These are phyloP conservation scores for Oreonectes daqikongensis DNA, from an alignment of 2,797 vertebrate species.

Conservation along the genomic window DNA sequence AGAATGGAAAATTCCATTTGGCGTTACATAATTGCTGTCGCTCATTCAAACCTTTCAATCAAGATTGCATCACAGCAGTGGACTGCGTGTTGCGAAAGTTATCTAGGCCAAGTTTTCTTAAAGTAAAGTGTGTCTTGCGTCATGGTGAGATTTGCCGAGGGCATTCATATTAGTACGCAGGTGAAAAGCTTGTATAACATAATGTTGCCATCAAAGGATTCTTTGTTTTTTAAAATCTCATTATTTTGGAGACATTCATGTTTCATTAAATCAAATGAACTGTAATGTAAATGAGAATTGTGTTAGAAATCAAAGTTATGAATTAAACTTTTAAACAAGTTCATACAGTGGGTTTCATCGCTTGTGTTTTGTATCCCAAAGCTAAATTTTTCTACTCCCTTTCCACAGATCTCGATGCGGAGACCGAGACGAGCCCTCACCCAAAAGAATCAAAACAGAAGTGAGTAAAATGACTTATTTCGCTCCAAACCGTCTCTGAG, in stretches of 20 bases:
- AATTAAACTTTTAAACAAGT: no score
- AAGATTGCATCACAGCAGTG: constrained; percentile 38
- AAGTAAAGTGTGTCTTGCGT: constrained; percentile 23
- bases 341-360: no score
- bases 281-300: background rate
- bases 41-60: constrained; percentile 38
- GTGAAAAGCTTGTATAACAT: background rate
- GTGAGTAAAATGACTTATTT: constrained; percentile 68
- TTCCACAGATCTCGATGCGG: constrained; percentile 89
- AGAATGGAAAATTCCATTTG: constrained; percentile 58
- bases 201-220: background rate
- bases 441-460: constrained; percentile 97
- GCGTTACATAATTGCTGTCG: constrained; percentile 46
- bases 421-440: constrained; percentile 92
- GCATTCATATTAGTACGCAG: background rate
- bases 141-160: constrained; percentile 2
- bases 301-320: background rate
- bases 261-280: background rate
- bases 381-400: constrained; percentile 37
- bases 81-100: constrained; percentile 32
- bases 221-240: background rate
- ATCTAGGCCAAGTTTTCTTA: constrained; percentile 35
- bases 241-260: background rate
- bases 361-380: background rate
- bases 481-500: background rate